Evolutionary conservation across 2,113 vertebrate genomes (phyloP), one percentile per base, ranked within the genome.

Genomic region (Carettochelys insculpta): DNA sequence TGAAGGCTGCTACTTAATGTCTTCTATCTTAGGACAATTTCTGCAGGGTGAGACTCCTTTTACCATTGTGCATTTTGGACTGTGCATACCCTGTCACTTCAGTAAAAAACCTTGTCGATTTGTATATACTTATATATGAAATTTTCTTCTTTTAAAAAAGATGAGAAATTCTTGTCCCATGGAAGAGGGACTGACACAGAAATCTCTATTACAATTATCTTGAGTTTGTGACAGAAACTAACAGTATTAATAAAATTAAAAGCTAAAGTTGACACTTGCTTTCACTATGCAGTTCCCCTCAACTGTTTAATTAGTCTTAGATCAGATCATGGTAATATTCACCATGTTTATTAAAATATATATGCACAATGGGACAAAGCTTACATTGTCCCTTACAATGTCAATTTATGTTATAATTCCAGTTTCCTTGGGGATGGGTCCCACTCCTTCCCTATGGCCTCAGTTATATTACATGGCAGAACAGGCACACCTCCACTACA

Each of bases 371-470:
- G n/a, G n/a, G n/a, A n/a, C n/a, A n/a, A n/a, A n/a, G n/a, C n/a
- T n/a, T n/a, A n/a, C n/a, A n/a, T n/a, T n/a, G 94, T 95, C 92
- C 73, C 88, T 65, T 93, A 51, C 43, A 41, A 91, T 91, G 79
- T 47, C 88, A 85, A 83, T 92, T 92, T 13, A 0, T 48, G 80
- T 90, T 7, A 19, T 89, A 85, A 47, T 24, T 91, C 96, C 75
- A 8, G 4, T 95, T 92, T 91, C 61, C 43, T 41, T 5, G 4
- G 50, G 76, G 68, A 92, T 38, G 83, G 83, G 77, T 86, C 16
- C 1, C 34, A 38, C 53, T 85, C 53, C 53, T 80, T 58, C 85
- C 81, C 75, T 6, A 22, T 56, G 58, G 47, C 65, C 34, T 82
- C 58, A 52, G 75, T 94, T 83, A 83, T 56, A 50, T 75, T 56